phyloP scores from a whole-genome alignment of 2,888 invertebrate species.

The Lasioglossum vierecki region DNA sequence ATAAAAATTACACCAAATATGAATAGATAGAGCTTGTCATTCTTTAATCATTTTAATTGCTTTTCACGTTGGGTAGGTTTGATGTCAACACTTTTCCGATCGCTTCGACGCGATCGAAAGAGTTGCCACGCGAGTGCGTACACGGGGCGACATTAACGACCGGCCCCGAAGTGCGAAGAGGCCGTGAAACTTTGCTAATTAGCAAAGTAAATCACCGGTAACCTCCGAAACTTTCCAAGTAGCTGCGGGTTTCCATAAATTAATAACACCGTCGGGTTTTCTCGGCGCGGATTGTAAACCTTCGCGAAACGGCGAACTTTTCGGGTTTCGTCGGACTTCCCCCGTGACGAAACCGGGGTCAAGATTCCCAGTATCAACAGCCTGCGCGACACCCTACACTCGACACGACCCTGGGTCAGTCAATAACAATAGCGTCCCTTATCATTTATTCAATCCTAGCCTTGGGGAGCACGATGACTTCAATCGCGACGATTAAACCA shows the following conservation, averaged over 20 bases:
- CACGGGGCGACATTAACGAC: slow-evolving; percentile 42
- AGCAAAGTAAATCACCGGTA: slow-evolving; percentile 65
- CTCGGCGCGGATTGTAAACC: slow-evolving; percentile 12
- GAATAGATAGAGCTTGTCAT: too few species aligned
- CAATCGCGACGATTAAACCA: not conserved
- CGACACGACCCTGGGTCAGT: not conserved
- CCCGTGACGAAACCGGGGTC: not conserved
- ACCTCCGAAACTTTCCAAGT: slow-evolving; percentile 47
- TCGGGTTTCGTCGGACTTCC: not conserved
- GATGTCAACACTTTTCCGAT: not conserved
- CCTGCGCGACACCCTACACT: not conserved
- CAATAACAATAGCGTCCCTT: not conserved
- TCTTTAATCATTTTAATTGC: too few species aligned
- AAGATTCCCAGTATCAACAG: not conserved
- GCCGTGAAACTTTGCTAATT: slow-evolving; percentile 64
- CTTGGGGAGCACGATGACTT: not conserved
- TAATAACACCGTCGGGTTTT: slow-evolving; percentile 50
- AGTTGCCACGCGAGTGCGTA: slow-evolving; percentile 1
- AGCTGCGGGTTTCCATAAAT: slow-evolving; percentile 60
- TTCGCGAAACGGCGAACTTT: slow-evolving; percentile 20
- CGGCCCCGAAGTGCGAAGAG: not conserved
- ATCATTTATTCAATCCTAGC: not conserved
- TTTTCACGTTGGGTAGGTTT: too few species aligned
- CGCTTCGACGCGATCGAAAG: not conserved
- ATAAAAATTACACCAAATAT: too few species aligned